phyloP scores from a whole-genome alignment of 2,888 invertebrate genomes.

The Busseola fusca region DNA sequence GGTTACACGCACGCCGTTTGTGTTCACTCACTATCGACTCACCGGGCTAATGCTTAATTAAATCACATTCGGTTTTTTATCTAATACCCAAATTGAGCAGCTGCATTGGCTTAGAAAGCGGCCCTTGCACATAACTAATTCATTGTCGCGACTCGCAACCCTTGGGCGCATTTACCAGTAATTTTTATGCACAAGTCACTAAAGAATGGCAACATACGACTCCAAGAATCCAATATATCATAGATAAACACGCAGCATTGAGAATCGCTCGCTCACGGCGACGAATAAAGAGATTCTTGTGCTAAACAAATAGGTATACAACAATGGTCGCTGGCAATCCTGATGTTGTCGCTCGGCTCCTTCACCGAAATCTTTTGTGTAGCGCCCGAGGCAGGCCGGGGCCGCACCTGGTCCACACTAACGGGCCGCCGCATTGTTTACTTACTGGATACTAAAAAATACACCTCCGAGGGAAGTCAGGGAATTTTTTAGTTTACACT shows the following conservation, averaged over 20 bases:
- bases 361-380: slow-evolving; percentile 87
- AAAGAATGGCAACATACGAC: slow-evolving; percentile 73
- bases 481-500: slow-evolving; percentile 84
- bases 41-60: slow-evolving; percentile 86
- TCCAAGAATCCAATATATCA: slow-evolving; percentile 82
- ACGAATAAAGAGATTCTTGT: slow-evolving; percentile 79
- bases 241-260: slow-evolving; percentile 78
- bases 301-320: slow-evolving; percentile 80
- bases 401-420: slow-evolving; percentile 82
- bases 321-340: slow-evolving; percentile 78
- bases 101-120: slow-evolving; percentile 72
- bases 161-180: slow-evolving; percentile 49
- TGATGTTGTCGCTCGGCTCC: slow-evolving; percentile 77
- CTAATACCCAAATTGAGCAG: slow-evolving; percentile 76
- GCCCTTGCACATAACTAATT: slow-evolving; percentile 70
- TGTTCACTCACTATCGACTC: slow-evolving; percentile 85
- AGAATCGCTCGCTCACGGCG: slow-evolving; percentile 70
- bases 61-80: slow-evolving; percentile 86
- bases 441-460: slow-evolving; percentile 79
- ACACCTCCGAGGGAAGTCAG: slow-evolving; percentile 79
- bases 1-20: slow-evolving; percentile 86
- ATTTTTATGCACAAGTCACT: slow-evolving; percentile 68
- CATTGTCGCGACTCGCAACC: slow-evolving; percentile 67
- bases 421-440: slow-evolving; percentile 81
- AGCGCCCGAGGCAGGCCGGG: slow-evolving; percentile 75